Percentiles rank a stretch among this genome's conserved stretches.
Evolutionary conservation across 2,113 vertebrate genomes (phyloP).

Genomic region (Castor canadensis): DNA sequence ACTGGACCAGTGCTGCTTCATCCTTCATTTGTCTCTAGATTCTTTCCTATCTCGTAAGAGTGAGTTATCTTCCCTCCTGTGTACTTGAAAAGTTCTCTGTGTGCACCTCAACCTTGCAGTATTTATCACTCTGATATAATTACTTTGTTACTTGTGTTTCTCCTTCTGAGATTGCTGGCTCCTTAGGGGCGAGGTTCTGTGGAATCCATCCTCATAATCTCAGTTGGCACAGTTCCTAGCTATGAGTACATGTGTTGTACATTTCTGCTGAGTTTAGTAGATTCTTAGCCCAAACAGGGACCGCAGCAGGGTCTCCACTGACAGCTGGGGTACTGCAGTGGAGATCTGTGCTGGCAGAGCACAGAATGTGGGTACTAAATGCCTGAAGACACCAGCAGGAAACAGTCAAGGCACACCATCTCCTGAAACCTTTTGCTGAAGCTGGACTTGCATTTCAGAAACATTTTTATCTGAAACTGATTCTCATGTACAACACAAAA

Average conservation of each 20-base stretch:
- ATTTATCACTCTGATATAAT: neutral
- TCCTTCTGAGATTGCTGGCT: neutral
- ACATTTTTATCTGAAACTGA: conserved; percentile 16
- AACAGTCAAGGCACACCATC: neutral
- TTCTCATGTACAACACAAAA: neutral
- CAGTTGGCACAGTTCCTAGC: neutral
- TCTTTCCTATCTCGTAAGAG: neutral
- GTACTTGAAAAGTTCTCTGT: neutral
- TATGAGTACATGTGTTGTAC: neutral
- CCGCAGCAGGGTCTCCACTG: neutral
- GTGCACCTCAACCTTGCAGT: neutral
- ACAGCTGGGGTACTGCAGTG: neutral
- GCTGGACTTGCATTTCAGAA: conserved; percentile 13
- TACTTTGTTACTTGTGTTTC: neutral
- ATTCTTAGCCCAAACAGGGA: neutral
- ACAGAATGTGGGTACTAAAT: neutral
- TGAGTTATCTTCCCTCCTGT: neutral
- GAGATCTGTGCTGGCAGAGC: neutral
- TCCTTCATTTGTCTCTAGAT: neutral
- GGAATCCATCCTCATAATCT: neutral
- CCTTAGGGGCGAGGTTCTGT: neutral
- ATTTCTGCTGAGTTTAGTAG: conserved; percentile 43
- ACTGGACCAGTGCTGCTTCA: neutral
- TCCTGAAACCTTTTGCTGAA: neutral
- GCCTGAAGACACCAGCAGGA: neutral